phyloP scores from a whole-genome alignment of 2,113 vertebrate species.

The Geococcyx californianus region DNA sequence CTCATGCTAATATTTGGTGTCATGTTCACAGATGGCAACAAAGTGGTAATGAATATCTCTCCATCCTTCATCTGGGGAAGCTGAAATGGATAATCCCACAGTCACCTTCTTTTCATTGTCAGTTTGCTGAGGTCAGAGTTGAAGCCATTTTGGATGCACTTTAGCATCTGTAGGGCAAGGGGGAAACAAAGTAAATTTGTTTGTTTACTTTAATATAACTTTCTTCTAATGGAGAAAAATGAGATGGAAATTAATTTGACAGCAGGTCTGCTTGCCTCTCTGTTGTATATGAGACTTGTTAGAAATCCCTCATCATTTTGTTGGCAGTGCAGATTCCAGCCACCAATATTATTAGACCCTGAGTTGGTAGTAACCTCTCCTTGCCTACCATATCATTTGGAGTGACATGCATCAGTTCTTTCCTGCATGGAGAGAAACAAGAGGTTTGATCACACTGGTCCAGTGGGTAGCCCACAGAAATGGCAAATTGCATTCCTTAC shows the following conservation, averaged over 20 bases:
- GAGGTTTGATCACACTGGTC: neutral
- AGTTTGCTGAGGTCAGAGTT: constrained; percentile 2
- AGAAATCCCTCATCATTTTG: neutral
- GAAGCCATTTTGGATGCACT: constrained; percentile 26
- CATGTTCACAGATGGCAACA: constrained; percentile 64
- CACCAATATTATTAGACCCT: neutral
- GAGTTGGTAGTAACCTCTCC: neutral
- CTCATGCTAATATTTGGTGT: constrained; percentile 74
- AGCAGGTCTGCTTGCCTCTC: neutral
- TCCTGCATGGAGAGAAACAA: neutral
- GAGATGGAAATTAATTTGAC: neutral
- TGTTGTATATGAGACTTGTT: neutral
- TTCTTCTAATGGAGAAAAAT: neutral
- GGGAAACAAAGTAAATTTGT: neutral
- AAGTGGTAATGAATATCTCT: constrained; percentile 74
- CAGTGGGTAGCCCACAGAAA: neutral
- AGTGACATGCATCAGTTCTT: neutral
- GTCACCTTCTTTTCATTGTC: constrained; percentile 68
- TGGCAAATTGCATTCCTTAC: neutral
- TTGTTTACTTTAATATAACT: neutral
- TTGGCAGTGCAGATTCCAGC: neutral
- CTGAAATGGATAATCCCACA: constrained; percentile 60
- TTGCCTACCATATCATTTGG: neutral
- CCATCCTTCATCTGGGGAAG: constrained; percentile 77
- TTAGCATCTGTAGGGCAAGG: constrained; percentile 33